Evolutionary conservation across 2,888 invertebrate genomes (phyloP).

Genomic region (Aelia acuminata): DNA sequence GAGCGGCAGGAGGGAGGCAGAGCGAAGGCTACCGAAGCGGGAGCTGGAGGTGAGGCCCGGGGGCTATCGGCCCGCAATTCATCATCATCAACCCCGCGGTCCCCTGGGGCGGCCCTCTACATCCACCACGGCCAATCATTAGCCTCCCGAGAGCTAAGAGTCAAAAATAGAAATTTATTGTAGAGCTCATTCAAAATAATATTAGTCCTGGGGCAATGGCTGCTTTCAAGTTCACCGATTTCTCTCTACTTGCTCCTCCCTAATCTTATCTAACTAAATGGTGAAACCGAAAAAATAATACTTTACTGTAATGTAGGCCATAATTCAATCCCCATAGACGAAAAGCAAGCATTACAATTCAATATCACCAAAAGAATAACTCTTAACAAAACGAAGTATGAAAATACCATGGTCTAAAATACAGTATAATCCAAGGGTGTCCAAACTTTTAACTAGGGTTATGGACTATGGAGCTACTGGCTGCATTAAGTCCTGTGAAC

Average conservation of each 20-base stretch:
- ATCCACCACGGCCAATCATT: neutral
- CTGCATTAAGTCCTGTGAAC: too few species aligned
- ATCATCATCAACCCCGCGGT: constrained; percentile 3
- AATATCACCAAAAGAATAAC: too few species aligned
- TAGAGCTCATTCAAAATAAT: neutral
- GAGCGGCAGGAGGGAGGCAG: too few species aligned
- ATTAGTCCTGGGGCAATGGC: neutral
- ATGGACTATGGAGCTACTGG: too few species aligned
- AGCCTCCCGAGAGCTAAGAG: neutral
- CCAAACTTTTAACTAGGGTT: too few species aligned
- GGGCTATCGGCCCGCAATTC: constrained; percentile 29
- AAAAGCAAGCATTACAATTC: too few species aligned
- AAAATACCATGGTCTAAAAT: too few species aligned
- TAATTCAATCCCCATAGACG: too few species aligned
- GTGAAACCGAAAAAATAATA: neutral
- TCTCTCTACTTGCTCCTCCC: neutral
- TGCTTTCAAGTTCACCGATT: neutral
- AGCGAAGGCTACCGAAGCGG: neutral
- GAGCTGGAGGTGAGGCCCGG: constrained; percentile 19
- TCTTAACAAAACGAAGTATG: too few species aligned
- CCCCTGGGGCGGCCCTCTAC: neutral
- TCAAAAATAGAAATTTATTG: constrained; percentile 25
- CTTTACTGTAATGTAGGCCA: too few species aligned
- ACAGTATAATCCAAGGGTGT: too few species aligned
- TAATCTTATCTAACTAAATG: neutral